Conservation (phyloP, 2,888 invertebrate species). For the Arctia plantaginis region DNA sequence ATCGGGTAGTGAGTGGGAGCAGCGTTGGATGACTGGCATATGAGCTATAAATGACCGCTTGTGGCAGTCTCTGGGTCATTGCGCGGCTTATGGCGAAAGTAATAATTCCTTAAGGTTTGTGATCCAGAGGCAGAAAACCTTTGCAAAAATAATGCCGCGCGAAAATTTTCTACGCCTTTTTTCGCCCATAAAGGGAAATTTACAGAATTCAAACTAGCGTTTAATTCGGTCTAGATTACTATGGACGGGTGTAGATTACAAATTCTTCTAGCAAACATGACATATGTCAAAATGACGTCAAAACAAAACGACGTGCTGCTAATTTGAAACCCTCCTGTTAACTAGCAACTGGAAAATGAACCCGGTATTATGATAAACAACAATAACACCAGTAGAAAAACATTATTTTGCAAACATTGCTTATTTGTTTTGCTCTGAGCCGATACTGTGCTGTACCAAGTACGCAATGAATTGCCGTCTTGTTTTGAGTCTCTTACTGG, state of each 20-base stretch:
- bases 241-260: background rate
- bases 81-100: too few relatives aligned
- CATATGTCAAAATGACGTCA: constrained; percentile 4
- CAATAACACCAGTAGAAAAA: background rate
- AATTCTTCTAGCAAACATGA: constrained; percentile 5
- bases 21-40: too few relatives aligned
- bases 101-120: too few relatives aligned
- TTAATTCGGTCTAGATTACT: background rate
- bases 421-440: background rate
- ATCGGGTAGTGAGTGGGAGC: too few relatives aligned
- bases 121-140: background rate
- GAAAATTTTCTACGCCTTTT: too few relatives aligned
- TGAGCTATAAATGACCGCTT: too few relatives aligned
- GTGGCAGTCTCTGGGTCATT: too few relatives aligned
- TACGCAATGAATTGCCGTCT: constrained; percentile 30
- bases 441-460: background rate
- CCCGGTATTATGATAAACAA: constrained; percentile 4
- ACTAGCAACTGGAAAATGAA: background rate
- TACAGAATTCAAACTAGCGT: background rate
- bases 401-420: constrained; percentile 8
- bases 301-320: constrained; percentile 1
- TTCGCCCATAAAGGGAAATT: background rate
- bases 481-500: constrained; percentile 38
- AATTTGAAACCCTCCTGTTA: constrained; percentile 9
- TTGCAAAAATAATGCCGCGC: background rate